These are phyloP conservation scores for Hephaestus fuliginosus DNA, from an alignment of 2,797 vertebrate genomes.

Conservation along the genomic window DNA sequence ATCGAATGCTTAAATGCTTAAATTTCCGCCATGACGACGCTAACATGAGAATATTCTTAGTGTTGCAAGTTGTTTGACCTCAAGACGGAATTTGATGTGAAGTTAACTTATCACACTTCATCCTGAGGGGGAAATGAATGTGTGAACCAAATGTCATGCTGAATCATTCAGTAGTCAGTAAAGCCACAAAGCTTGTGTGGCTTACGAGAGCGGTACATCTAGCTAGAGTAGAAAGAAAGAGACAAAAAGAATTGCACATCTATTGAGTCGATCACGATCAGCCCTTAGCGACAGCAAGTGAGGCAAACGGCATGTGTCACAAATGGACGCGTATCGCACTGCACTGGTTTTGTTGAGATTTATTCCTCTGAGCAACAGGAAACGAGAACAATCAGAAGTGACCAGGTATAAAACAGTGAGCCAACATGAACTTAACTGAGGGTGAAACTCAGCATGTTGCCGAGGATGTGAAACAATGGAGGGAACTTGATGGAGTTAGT, in stretches of 20 bases:
- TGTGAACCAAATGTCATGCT: background rate
- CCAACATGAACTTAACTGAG: slow-evolving; percentile 12
- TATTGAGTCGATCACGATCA: background rate
- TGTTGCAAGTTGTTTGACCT: background rate
- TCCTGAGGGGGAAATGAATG: no score
- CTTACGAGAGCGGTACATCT: background rate
- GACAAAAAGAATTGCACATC: background rate
- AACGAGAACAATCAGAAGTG: slow-evolving; percentile 25
- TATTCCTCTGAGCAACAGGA: background rate
- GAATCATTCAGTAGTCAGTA: background rate
- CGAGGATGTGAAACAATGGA: background rate
- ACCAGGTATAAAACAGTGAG: slow-evolving; percentile 1
- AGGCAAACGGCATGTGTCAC: background rate
- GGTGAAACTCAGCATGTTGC: slow-evolving; percentile 22
- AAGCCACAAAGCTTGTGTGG: background rate
- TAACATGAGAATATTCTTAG: background rate
- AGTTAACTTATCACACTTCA: background rate
- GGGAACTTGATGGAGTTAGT: background rate
- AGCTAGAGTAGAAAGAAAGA: background rate
- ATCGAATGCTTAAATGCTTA: background rate
- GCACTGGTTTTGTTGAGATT: background rate
- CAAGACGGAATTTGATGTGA: background rate
- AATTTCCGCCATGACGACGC: background rate
- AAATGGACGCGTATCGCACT: background rate
- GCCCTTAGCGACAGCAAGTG: background rate